Evolutionary conservation across 1,140 invertebrate genomes (phyloP).

Genomic region (Drosophila mayri): DNA sequence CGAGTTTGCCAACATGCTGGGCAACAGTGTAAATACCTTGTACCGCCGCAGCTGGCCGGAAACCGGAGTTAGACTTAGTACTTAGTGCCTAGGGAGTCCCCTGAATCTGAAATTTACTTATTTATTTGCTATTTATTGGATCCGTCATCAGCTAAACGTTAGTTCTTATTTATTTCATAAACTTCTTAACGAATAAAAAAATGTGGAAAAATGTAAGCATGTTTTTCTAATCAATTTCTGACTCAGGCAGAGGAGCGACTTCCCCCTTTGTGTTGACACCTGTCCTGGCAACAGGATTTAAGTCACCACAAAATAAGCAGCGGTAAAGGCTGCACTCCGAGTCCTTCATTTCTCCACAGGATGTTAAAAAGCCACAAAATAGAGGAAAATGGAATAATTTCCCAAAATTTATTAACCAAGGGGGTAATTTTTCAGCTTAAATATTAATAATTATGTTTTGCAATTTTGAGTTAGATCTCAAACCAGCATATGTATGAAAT

Average conservation of each 20-base stretch:
- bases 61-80: slow-evolving; percentile 19
- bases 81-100: slow-evolving; percentile 26
- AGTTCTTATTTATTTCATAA: slow-evolving; percentile 58
- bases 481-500: too few relatives aligned
- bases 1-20: slow-evolving; percentile 74
- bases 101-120: slow-evolving; percentile 35
- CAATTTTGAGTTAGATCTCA: too few relatives aligned
- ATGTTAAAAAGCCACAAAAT: neutral
- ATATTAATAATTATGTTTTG: neutral
- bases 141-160: slow-evolving; percentile 13
- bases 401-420: neutral
- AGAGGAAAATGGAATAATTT: neutral
- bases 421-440: neutral
- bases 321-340: neutral
- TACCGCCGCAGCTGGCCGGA: slow-evolving; percentile 58
- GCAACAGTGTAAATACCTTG: slow-evolving; percentile 83
- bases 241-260: neutral
- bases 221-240: neutral
- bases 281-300: neutral
- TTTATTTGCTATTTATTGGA: slow-evolving; percentile 67
- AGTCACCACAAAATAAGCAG: neutral
- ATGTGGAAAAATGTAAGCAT: slow-evolving; percentile 20
- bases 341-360: neutral
- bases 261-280: neutral
- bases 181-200: slow-evolving; percentile 40